These are phyloP conservation scores for Calameuta pallipes DNA, from an alignment of 2,888 invertebrate species.

Conservation along the genomic window DNA sequence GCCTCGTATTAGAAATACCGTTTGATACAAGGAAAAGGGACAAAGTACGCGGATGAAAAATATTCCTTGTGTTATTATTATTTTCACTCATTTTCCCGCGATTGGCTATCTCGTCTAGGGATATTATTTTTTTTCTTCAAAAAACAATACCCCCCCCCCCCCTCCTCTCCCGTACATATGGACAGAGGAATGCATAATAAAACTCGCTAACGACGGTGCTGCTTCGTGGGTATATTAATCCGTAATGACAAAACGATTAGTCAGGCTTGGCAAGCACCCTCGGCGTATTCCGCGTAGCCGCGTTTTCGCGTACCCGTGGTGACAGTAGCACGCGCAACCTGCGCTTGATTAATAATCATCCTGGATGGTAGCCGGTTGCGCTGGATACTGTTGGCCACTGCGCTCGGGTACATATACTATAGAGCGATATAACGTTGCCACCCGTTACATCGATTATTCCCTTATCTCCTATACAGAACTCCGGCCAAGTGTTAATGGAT, in stretches of 20 bases:
- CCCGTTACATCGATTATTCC: background rate
- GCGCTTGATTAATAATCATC: constrained; percentile 63
- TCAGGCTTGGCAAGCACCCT: constrained; percentile 44
- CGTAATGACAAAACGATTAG: constrained; percentile 64
- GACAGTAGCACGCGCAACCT: constrained; percentile 64
- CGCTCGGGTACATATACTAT: background rate
- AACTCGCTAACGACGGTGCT: constrained; percentile 18
- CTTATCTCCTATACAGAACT: background rate
- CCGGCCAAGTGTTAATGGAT: background rate
- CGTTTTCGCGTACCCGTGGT: constrained; percentile 37
- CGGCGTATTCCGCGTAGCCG: constrained; percentile 15
- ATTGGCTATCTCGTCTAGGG: background rate
- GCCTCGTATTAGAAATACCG: background rate
- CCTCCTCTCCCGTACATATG: background rate
- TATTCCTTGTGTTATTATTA: background rate
- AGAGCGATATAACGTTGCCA: background rate
- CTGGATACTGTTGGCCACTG: background rate
- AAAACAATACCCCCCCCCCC: background rate
- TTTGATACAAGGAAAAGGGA: background rate
- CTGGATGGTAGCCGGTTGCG: background rate
- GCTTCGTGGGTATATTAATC: constrained; percentile 54
- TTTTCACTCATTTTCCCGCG: background rate
- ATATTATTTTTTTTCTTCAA: too few species aligned
- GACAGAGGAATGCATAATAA: background rate
- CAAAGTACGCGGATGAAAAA: background rate